Evolutionary conservation across 2,113 vertebrate species (phyloP).

Genomic region (Mesembrinibis cayennensis): DNA sequence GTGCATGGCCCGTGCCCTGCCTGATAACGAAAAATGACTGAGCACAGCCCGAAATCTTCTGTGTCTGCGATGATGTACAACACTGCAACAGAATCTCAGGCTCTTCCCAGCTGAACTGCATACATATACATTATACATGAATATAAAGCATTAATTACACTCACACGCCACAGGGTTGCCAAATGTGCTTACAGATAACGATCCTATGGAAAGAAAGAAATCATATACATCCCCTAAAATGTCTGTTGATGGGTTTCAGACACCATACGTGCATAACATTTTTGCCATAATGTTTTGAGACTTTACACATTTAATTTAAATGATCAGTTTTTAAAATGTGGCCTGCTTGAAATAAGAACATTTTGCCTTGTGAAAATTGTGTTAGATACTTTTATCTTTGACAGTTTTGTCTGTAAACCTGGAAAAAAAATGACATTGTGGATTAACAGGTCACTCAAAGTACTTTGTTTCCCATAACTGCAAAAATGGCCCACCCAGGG

Average conservation of each 20-base stretch:
- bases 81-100: neutral
- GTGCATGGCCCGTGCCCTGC: neutral
- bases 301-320: neutral
- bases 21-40: rapidly evolving
- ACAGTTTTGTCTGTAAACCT: neutral
- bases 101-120: neutral
- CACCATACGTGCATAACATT: rapidly evolving
- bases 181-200: neutral
- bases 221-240: rapidly evolving
- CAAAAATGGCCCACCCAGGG: rapidly evolving
- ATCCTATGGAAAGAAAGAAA: neutral
- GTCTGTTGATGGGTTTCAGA: neutral
- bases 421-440: neutral
- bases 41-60: neutral
- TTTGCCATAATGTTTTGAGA: neutral
- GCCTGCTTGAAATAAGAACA: neutral
- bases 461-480: neutral
- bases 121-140: neutral
- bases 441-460: neutral
- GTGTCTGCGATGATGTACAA: neutral
- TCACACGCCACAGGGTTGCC: neutral
- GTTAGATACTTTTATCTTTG: neutral
- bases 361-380: neutral
- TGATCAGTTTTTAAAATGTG: neutral
- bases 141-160: neutral